These are phyloP conservation scores for Tipula lateralis DNA, from an alignment of 2,888 invertebrate genomes.

Conservation along the genomic window DNA sequence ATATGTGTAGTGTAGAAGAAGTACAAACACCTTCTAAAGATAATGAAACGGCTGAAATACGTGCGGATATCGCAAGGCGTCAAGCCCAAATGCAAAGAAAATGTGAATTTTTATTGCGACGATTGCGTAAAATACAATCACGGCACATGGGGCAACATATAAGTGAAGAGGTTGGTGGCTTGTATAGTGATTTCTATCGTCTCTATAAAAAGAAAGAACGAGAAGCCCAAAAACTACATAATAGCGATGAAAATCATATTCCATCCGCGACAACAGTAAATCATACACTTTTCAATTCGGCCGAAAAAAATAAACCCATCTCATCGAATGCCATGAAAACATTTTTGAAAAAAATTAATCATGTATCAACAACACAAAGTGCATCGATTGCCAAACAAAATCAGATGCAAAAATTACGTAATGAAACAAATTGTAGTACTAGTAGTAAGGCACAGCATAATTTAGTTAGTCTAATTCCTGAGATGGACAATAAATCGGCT, in stretches of 20 bases:
- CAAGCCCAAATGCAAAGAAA: slow-evolving; percentile 59
- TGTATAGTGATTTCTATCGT: slow-evolving; percentile 69
- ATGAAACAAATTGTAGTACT: slow-evolving; percentile 30
- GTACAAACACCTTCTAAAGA: slow-evolving; percentile 33
- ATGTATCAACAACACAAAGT: slow-evolving; percentile 43
- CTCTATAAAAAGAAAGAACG: slow-evolving; percentile 37
- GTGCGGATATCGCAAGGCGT: slow-evolving; percentile 42
- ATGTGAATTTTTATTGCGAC: slow-evolving; percentile 65
- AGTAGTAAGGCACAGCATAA: background rate
- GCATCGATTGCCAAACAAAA: slow-evolving; percentile 34
- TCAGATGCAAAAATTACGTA: slow-evolving; percentile 37
- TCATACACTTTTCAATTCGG: slow-evolving; percentile 30
- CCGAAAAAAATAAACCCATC: slow-evolving; percentile 47
- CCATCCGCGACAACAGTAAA: slow-evolving; percentile 27
- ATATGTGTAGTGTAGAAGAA: slow-evolving; percentile 35
- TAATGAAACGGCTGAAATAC: slow-evolving; percentile 38
- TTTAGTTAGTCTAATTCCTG: slow-evolving; percentile 43
- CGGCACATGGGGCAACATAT: slow-evolving; percentile 70
- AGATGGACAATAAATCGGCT: slow-evolving; percentile 49
- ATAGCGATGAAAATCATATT: slow-evolving; percentile 28
- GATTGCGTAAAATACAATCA: slow-evolving; percentile 71
- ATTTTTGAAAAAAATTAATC: slow-evolving; percentile 47
- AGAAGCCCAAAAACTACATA: slow-evolving; percentile 37
- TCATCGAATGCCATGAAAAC: slow-evolving; percentile 54
- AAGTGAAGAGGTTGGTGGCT: slow-evolving; percentile 71